Evolutionary conservation across 2,113 vertebrate species (phyloP).

Genomic region (Kobus ellipsiprymnus): DNA sequence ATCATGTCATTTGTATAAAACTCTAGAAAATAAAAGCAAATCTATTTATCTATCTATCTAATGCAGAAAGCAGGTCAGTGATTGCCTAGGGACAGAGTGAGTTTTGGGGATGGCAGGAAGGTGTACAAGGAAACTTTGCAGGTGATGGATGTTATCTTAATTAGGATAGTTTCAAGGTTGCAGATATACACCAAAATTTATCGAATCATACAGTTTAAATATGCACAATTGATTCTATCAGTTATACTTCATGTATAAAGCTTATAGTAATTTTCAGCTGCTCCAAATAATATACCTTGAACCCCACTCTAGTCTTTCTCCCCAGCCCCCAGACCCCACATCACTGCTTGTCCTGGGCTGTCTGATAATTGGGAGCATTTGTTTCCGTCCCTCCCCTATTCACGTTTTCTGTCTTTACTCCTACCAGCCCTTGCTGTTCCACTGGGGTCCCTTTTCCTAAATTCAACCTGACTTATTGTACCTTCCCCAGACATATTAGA

Average conservation of each 20-base stretch:
- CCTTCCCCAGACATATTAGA: background rate
- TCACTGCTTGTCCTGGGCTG: background rate
- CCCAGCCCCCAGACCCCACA: background rate
- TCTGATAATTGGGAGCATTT: background rate
- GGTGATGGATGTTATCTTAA: background rate
- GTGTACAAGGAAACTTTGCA: background rate
- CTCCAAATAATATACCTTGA: background rate
- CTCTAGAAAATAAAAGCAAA: background rate
- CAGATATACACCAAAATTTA: background rate
- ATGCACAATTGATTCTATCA: background rate
- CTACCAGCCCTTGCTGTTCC: background rate
- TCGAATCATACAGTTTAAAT: background rate
- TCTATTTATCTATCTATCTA: background rate
- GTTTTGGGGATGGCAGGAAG: background rate
- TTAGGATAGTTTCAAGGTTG: background rate
- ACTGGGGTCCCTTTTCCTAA: background rate
- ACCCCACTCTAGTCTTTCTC: background rate
- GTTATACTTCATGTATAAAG: background rate
- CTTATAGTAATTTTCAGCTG: background rate
- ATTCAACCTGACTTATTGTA: background rate
- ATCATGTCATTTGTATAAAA: background rate
- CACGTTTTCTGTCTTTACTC: background rate
- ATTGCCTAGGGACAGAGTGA: background rate
- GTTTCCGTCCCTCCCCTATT: background rate
- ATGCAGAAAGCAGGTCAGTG: background rate